Conservation (phyloP, 2,888 invertebrate genomes). For the Rhagium mordax region DNA sequence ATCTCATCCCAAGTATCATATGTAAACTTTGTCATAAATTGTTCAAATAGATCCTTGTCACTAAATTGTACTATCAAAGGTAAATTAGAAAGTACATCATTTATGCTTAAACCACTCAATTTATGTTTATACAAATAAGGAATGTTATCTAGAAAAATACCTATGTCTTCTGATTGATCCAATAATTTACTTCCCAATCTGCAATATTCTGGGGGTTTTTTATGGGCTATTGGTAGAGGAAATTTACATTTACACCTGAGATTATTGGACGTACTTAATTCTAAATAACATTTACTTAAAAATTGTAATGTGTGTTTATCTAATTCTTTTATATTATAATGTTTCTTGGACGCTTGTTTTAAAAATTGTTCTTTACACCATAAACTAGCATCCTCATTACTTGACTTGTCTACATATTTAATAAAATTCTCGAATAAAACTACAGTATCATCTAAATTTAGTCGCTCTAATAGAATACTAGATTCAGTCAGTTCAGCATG, state of each 20-base stretch:
- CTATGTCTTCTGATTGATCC: conserved; percentile 51
- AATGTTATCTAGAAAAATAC: conserved; percentile 74
- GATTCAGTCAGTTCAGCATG: conserved; percentile 63
- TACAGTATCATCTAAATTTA: conserved; percentile 54
- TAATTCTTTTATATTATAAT: conserved; percentile 36
- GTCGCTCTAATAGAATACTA: conserved; percentile 54
- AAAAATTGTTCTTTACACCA: conserved; percentile 67
- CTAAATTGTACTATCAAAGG: conserved; percentile 76
- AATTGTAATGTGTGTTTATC: conserved; percentile 59
- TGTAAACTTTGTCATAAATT: conserved; percentile 73
- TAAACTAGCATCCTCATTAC: conserved; percentile 51
- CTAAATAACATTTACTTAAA: conserved; percentile 73
- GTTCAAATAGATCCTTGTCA: conserved; percentile 73
- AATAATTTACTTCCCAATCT: conserved; percentile 75
- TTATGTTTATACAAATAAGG: conserved; percentile 78
- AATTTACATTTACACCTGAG: conserved; percentile 75
- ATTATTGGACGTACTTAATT: conserved; percentile 72
- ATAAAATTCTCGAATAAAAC: conserved; percentile 58
- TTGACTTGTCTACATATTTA: conserved; percentile 55
- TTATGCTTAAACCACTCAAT: conserved; percentile 70
- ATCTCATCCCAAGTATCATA: conserved; percentile 76
- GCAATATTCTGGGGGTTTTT: conserved; percentile 71
- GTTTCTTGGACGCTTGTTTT: conserved; percentile 56
- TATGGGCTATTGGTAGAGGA: conserved; percentile 73
- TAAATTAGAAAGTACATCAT: conserved; percentile 72